These are phyloP conservation scores for Orchesella cincta DNA, from an alignment of 1,140 invertebrate genomes.

Conservation along the genomic window DNA sequence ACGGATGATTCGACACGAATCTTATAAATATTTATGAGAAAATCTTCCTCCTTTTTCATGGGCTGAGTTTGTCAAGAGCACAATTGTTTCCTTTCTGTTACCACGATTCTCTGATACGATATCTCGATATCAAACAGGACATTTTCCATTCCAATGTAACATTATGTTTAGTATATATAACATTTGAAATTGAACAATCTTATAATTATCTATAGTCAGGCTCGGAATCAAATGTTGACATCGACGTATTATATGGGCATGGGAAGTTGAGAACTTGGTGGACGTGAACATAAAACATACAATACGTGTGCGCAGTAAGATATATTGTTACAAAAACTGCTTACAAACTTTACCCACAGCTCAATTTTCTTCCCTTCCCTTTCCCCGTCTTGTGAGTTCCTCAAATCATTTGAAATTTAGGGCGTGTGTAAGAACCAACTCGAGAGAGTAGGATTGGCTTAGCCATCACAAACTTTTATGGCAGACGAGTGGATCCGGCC, in stretches of 20 bases:
- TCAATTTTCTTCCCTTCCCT: neutral
- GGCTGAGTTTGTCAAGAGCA: neutral
- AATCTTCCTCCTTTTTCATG: neutral
- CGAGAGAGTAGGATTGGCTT: slow-evolving; percentile 30
- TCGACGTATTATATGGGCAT: too few species aligned
- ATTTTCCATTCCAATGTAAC: too few species aligned
- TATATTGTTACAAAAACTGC: neutral
- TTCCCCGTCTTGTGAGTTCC: neutral
- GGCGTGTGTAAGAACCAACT: slow-evolving; percentile 19
- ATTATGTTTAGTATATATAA: too few species aligned
- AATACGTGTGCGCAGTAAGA: neutral
- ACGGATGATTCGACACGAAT: neutral
- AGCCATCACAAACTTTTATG: slow-evolving; percentile 41
- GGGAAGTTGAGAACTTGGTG: too few species aligned
- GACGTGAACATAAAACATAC: neutral
- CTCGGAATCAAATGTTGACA: too few species aligned
- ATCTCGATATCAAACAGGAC: too few species aligned
- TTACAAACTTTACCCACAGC: neutral
- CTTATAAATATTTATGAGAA: neutral
- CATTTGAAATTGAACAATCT: too few species aligned
- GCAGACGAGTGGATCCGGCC: slow-evolving; percentile 36
- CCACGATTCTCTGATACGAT: too few species aligned
- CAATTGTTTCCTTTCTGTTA: too few species aligned
- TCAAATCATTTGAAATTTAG: slow-evolving; percentile 21
- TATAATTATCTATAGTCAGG: too few species aligned